Conservation (phyloP, 2,797 vertebrate genomes). For the Presbytis comata region DNA sequence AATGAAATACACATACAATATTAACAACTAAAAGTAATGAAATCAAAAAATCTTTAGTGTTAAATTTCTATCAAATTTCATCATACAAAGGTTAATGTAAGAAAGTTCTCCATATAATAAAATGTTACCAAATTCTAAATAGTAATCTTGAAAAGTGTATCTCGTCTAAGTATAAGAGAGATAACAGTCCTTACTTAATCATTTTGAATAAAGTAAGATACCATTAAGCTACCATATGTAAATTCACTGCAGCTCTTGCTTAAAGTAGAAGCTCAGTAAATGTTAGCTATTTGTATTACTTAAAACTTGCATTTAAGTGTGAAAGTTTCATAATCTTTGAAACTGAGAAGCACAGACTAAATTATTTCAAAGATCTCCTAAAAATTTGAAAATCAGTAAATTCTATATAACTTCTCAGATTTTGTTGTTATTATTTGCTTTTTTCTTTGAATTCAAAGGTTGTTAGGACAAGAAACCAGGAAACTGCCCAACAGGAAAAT, state of each 20-base stretch:
- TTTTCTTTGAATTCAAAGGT: not conserved
- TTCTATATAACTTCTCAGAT: not conserved
- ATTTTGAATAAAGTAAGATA: not conserved
- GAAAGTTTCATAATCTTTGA: not conserved
- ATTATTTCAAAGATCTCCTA: not conserved
- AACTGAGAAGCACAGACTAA: not conserved
- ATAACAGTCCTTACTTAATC: not conserved
- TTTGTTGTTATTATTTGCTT: not conserved
- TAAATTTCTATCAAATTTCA: not conserved
- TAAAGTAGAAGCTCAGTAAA: not conserved
- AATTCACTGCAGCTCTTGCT: not conserved
- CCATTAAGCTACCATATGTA: not conserved
- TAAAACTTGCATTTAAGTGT: not conserved
- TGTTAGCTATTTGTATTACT: not conserved
- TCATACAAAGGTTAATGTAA: not conserved
- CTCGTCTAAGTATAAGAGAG: not conserved
- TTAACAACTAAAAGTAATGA: constrained; percentile 2
- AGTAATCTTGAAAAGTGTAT: not conserved
- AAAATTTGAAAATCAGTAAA: not conserved
- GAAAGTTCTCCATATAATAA: not conserved
- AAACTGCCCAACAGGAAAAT: not conserved
- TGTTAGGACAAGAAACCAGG: not conserved
- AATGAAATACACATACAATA: not conserved
- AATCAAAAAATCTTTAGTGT: not conserved
- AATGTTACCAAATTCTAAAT: not conserved